Conservation (phyloP, 2,888 invertebrate genomes). For the Gnatocerus cornutus region DNA sequence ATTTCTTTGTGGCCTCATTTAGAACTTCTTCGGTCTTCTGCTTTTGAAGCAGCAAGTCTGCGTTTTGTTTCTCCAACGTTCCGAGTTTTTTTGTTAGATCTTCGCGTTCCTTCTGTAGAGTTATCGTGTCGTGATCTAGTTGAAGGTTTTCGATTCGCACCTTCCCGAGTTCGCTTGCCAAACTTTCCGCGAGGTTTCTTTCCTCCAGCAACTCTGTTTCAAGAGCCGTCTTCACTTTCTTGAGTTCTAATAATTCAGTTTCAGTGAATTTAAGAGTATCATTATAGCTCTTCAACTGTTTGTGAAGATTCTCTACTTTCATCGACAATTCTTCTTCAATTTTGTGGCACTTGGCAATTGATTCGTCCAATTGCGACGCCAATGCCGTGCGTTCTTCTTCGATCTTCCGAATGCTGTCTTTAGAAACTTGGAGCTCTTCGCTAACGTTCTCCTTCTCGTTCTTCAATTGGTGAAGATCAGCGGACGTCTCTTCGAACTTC, state of each 20-base stretch:
- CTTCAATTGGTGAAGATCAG: too few species aligned
- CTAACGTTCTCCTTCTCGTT: too few species aligned
- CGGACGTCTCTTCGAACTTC: too few species aligned
- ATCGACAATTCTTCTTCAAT: background rate
- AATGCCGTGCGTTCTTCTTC: too few species aligned
- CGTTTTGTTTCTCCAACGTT: background rate
- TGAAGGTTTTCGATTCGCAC: background rate
- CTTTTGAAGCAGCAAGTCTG: background rate
- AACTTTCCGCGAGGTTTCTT: background rate
- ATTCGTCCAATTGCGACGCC: background rate
- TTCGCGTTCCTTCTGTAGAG: background rate
- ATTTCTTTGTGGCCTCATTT: background rate
- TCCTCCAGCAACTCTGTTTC: background rate
- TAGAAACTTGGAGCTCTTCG: too few species aligned
- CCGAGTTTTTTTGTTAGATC: background rate
- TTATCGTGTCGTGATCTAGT: background rate
- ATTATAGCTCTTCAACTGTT: background rate
- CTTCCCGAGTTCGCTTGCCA: background rate
- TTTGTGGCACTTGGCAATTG: background rate
- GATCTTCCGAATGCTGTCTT: too few species aligned
- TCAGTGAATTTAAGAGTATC: background rate
- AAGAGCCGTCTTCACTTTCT: background rate
- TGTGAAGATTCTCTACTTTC: background rate
- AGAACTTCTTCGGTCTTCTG: background rate
- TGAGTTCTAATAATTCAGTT: background rate